Conservation (phyloP, 92 coral and sea anemone genomes). For the Paragorgia papillata region DNA sequence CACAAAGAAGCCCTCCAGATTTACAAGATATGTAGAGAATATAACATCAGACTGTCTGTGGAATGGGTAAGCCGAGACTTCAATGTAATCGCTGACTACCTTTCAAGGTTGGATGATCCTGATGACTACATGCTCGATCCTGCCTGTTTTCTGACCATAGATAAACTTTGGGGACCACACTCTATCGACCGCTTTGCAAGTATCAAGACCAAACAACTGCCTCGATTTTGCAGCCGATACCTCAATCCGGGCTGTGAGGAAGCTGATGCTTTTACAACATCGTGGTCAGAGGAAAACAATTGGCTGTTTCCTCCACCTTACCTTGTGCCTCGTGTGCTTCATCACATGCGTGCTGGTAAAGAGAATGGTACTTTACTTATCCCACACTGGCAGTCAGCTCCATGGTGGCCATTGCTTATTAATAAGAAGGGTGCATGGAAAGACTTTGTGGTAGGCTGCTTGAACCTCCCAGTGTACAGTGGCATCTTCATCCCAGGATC, state of each 20-base stretch:
- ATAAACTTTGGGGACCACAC: conserved; percentile 59
- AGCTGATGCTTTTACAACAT: conserved; percentile 62
- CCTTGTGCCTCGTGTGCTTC: conserved; percentile 53
- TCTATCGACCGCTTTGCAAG: conserved; percentile 61
- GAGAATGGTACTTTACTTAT: conserved; percentile 66
- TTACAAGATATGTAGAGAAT: conserved; percentile 58
- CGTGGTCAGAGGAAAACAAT: conserved; percentile 66
- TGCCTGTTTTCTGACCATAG: conserved; percentile 43
- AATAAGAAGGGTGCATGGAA: too few relatives aligned
- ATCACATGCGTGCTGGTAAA: conserved; percentile 56
- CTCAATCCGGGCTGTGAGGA: conserved; percentile 63
- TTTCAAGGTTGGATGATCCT: conserved; percentile 56
- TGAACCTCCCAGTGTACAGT: not conserved
- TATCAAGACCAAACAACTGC: conserved; percentile 55
- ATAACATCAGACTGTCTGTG: conserved; percentile 55
- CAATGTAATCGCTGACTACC: conserved; percentile 48
- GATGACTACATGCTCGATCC: conserved; percentile 65
- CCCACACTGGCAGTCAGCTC: conserved; percentile 71
- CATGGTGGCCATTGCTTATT: too few relatives aligned
- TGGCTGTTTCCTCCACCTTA: conserved; percentile 67
- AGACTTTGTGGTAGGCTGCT: conserved; percentile 51
- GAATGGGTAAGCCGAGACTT: conserved; percentile 60
- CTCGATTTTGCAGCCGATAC: conserved; percentile 55
- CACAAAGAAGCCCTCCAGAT: conserved; percentile 58
- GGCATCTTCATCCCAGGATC: conserved; percentile 26